Base-by-base conservation (phyloP, 2,888 invertebrate genomes). In the Amblyteles armatorius region DNA sequence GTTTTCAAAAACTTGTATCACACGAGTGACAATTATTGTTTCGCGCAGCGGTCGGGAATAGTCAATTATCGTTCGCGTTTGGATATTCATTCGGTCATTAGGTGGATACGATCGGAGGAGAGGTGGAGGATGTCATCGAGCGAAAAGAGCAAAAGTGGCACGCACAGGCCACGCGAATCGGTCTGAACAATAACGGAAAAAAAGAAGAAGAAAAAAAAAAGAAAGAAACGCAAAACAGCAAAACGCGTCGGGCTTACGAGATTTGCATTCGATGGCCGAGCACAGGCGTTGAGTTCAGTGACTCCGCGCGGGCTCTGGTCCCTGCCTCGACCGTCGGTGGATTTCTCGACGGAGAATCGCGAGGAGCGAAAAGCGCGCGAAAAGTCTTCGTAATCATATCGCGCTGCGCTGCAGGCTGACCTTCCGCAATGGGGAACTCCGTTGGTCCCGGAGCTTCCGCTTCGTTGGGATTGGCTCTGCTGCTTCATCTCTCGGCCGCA, bases 211-310 rank as follows among this genome's bases (percentile, higher is more conserved):
- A 36, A 57, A 16, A 65, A 16, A 16, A n/a, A 13, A 67, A 68
- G 48, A 26, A 82, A 26, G 4, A 22, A 63, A 71, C 55, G 48
- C 77, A 68, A 73, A 69, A 16, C 22, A 60, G 36, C 16, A 7
- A 69, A 73, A 72, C 57, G 80, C 80, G 44, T 11, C 48, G 50
- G 19, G 48, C 82, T 76, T 71, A 36, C 29, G 19, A 69, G 26
- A 85, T 82, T 85, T 79, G 85, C 85, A 82, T 85, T 82, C 72
- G 85, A 85, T 85, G 84, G 82, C 84, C 74, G 79, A 76, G 63
- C 74, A 71, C n/a, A 71, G 82, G 71, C 60, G 71, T 22, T 57
- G 76, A 79, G 84, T 85, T 85, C 84, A 85, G 74, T 85, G 84
- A 85, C 84, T 82, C 57, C 52, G 68, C 78, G 63, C 72, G 44